These are phyloP conservation scores for Eidolon helvum DNA, from an alignment of 2,113 vertebrate genomes.

Conservation along the genomic window DNA sequence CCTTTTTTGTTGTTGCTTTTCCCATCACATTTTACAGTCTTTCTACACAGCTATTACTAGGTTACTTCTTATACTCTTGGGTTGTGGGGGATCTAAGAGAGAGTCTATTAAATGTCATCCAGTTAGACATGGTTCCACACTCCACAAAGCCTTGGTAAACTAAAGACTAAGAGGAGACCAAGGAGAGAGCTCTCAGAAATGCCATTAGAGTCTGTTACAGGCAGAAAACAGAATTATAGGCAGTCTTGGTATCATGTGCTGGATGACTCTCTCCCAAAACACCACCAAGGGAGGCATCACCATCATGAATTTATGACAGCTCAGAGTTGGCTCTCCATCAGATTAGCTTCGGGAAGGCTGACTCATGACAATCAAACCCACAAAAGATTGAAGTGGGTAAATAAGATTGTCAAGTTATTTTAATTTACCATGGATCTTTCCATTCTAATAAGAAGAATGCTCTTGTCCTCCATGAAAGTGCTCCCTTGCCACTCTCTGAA, in stretches of 20 bases:
- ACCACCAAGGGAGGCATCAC: not conserved
- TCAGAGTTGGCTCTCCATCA: not conserved
- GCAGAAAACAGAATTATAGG: not conserved
- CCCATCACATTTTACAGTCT: not conserved
- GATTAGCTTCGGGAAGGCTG: not conserved
- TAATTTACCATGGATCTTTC: not conserved
- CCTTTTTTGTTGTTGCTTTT: not conserved
- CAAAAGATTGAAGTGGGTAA: not conserved
- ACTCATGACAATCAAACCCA: not conserved
- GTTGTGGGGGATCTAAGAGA: not conserved
- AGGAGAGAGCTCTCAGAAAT: not conserved
- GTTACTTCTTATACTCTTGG: not conserved
- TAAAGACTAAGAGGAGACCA: not conserved
- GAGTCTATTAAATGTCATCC: not conserved
- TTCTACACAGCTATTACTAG: not conserved
- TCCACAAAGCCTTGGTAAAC: not conserved
- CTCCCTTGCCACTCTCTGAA: not conserved
- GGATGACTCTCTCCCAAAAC: not conserved
- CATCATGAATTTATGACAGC: not conserved
- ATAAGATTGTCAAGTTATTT: not conserved
- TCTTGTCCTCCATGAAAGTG: not conserved
- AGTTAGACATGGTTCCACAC: not conserved
- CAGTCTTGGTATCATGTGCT: not conserved
- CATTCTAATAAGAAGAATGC: not conserved
- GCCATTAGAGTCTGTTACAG: not conserved